Conservation (phyloP, 2,113 vertebrate species). For the Crotophaga sulcirostris region DNA sequence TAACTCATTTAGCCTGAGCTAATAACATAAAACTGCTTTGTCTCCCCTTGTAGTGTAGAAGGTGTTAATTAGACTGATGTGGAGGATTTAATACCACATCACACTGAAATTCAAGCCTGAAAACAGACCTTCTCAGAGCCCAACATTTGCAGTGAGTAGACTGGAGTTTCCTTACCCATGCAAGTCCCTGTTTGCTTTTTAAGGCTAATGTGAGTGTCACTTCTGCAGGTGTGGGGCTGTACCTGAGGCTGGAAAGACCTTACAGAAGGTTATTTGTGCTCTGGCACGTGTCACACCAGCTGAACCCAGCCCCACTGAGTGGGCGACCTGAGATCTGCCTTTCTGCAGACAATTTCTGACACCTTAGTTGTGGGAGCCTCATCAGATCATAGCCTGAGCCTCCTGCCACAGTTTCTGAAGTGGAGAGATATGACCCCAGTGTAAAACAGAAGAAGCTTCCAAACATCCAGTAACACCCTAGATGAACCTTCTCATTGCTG, state of each 20-base stretch:
- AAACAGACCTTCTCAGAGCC: background rate
- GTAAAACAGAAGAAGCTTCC: background rate
- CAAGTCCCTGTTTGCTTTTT: background rate
- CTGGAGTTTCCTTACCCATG: rapidly evolving
- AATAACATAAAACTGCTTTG: background rate
- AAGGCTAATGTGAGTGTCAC: rapidly evolving
- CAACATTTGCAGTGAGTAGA: background rate
- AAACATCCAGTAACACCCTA: background rate
- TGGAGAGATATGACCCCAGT: background rate
- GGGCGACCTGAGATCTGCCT: background rate
- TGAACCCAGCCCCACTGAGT: background rate
- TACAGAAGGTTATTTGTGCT: background rate
- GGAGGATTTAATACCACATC: background rate
- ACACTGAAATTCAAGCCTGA: background rate
- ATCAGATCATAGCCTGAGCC: background rate
- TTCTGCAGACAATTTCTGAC: background rate
- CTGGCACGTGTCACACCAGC: background rate
- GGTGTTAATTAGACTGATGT: background rate
- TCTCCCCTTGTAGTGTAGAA: background rate
- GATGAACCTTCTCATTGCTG: background rate
- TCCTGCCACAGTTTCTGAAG: background rate
- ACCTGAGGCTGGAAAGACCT: background rate
- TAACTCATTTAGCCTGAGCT: background rate
- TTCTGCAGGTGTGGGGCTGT: background rate
- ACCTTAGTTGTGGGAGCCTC: background rate